phyloP scores from a whole-genome alignment of 2,113 vertebrate genomes.

The Pica pica region DNA sequence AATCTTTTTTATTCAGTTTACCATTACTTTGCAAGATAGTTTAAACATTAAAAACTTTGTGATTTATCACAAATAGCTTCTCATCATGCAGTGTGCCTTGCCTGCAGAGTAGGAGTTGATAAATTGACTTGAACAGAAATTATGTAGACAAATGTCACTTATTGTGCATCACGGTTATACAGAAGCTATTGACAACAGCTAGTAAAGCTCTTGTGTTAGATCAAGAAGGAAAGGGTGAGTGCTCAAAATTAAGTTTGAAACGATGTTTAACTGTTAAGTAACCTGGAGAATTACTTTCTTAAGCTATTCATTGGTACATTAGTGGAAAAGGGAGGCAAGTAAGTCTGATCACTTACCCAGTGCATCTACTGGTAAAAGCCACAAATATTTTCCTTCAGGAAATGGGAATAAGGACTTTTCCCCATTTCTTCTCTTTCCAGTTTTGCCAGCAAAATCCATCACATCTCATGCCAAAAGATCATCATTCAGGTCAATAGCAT shows the following conservation, averaged over 20 bases:
- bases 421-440: background rate
- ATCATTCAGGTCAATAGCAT: slow-evolving; percentile 46
- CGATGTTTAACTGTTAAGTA: background rate
- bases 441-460: background rate
- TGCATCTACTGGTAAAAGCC: background rate
- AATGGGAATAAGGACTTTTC: background rate
- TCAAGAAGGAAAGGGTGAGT: background rate
- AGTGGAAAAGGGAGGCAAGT: background rate
- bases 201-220: background rate
- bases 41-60: background rate
- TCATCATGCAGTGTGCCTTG: background rate
- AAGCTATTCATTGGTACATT: background rate
- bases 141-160: background rate
- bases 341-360: background rate
- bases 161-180: background rate
- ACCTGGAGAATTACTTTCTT: background rate
- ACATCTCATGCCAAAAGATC: slow-evolving; percentile 21
- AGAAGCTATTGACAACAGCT: background rate
- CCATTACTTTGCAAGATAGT: background rate
- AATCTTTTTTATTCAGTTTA: background rate
- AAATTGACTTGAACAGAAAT: background rate
- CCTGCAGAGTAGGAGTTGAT: background rate
- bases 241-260: background rate
- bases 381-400: background rate
- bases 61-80: background rate